A percentile compares a stretch with the other conserved stretches of the same genome.
Evolutionary conservation across 2,888 invertebrate genomes (phyloP).

Genomic region (Steinernema scapterisci): DNA sequence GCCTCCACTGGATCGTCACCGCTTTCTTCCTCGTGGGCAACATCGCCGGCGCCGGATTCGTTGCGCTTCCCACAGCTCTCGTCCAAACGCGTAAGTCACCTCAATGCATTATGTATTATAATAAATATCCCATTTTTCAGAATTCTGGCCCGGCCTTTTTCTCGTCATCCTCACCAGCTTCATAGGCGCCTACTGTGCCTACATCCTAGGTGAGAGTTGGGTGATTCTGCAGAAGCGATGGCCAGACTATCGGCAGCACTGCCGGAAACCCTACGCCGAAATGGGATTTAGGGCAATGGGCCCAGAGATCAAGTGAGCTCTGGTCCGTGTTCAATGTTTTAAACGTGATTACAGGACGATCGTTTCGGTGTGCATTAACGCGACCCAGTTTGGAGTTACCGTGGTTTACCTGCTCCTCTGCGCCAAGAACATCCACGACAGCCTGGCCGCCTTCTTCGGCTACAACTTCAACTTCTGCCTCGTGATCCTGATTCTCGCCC

Average conservation of each 20-base stretch:
- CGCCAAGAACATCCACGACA: constrained; percentile 64
- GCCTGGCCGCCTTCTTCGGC: constrained; percentile 49
- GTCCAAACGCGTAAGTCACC: no score
- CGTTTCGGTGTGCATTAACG: constrained; percentile 61
- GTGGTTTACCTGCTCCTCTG: constrained; percentile 61
- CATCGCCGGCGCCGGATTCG: no score
- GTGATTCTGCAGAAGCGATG: constrained; percentile 57
- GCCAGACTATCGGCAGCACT: constrained; percentile 60
- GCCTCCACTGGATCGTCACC: no score
- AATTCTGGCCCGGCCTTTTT: constrained; percentile 54
- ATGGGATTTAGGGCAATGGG: constrained; percentile 60
- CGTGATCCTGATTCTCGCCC: constrained; percentile 59
- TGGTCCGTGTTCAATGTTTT: no score
- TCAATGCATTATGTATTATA: no score
- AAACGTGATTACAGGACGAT: no score
- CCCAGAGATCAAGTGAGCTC: constrained; percentile 43
- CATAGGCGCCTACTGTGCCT: constrained; percentile 58
- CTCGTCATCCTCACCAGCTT: constrained; percentile 51
- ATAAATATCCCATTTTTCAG: constrained; percentile 38
- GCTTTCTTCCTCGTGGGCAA: no score
- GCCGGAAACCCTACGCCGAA: constrained; percentile 64
- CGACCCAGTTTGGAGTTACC: constrained; percentile 63
- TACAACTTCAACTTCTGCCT: constrained; percentile 52
- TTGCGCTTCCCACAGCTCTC: no score
- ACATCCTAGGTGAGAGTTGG: constrained; percentile 62